A percentile compares a stretch with the other conserved stretches of the same genome.
These are phyloP conservation scores for Diprion similis DNA, from an alignment of 1,140 invertebrate genomes.

Conservation along the genomic window DNA sequence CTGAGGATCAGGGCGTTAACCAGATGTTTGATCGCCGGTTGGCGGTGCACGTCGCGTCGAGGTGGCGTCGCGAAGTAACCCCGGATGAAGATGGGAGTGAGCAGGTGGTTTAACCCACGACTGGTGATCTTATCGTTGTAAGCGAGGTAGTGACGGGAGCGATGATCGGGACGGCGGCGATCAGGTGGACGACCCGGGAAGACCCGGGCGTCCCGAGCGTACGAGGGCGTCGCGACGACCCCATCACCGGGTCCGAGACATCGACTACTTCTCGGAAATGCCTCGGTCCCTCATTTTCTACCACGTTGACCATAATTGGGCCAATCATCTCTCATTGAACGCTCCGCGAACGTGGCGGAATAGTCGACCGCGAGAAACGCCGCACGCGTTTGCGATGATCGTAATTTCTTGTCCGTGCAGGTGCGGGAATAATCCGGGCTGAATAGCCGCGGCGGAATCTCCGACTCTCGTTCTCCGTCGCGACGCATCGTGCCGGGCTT, in stretches of 20 bases:
- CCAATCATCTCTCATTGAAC: slow-evolving; percentile 52
- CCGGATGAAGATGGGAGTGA: background rate
- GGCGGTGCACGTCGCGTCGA: background rate
- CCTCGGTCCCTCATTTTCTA: slow-evolving; percentile 43
- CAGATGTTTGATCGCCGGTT: background rate
- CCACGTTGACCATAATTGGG: slow-evolving; percentile 47
- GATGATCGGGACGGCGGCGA: slow-evolving; percentile 29
- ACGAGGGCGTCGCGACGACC: background rate
- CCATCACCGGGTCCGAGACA: background rate
- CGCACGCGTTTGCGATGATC: slow-evolving; percentile 20
- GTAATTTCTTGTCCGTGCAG: slow-evolving; percentile 32
- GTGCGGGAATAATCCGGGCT: slow-evolving; percentile 28
- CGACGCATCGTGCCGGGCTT: slow-evolving; percentile 51
- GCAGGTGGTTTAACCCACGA: slow-evolving; percentile 9
- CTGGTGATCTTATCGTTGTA: slow-evolving; percentile 41
- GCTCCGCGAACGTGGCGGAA: slow-evolving; percentile 15
- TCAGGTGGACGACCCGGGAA: background rate
- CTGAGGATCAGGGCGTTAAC: slow-evolving; percentile 25
- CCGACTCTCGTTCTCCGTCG: background rate
- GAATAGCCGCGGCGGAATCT: background rate
- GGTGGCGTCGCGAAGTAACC: slow-evolving; percentile 12
- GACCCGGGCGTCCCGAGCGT: slow-evolving; percentile 3
- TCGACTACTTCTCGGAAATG: slow-evolving; percentile 5
- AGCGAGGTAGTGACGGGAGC: slow-evolving; percentile 41
- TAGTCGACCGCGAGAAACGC: background rate